Base-by-base conservation (phyloP, 2,797 vertebrate species). In the Myotis findleyi region DNA sequence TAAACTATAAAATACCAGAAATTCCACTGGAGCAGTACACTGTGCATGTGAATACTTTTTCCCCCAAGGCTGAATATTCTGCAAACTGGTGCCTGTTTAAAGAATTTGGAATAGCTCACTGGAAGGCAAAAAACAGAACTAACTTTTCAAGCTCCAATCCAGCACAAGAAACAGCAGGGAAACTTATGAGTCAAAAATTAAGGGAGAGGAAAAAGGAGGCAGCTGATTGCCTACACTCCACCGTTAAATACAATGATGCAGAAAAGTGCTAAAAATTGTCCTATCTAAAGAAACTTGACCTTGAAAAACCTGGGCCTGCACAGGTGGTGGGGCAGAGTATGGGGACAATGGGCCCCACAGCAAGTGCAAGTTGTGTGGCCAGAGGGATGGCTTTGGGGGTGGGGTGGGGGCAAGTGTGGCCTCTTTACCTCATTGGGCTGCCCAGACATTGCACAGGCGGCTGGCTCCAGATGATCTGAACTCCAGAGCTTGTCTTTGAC, bases 1-100 rank as follows among this genome's bases (percentile, higher is more conserved):
- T 79, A 97, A 97, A 96, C 94, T 95, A 10, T 88, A 82, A 97
- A 97, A 98, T 97, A 96, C 95, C 96, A 98, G 93, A 96, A 97
- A 98, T 98, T 89, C 93, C 96, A 33, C 0, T 89, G 79, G 69
- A 92, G 83, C 92, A 69, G 89, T 49, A 47, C 23, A 14, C 23
- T 83, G 55, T 25, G 13, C 10, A 2, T 91, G 91, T 96, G 57
- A 87, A 81, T 94, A 89, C 66, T 97, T 94, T 97, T 93, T 96
- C 87, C 81, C 87, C 80, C 57, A 80, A 96, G 18, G 95, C 82
- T 88, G 87, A 76, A 93, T 55, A 93, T 91, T 96, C 95, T 97
- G 75, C 92, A 96, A 97, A 95, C 62, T 90, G 68, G 53, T 91
- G 89, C 96, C 77, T 95, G 83, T 97, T 91, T 97, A 96, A 96